Evolutionary conservation across 1,140 invertebrate genomes (phyloP).

Genomic region (Pemphigus obesinymphae): DNA sequence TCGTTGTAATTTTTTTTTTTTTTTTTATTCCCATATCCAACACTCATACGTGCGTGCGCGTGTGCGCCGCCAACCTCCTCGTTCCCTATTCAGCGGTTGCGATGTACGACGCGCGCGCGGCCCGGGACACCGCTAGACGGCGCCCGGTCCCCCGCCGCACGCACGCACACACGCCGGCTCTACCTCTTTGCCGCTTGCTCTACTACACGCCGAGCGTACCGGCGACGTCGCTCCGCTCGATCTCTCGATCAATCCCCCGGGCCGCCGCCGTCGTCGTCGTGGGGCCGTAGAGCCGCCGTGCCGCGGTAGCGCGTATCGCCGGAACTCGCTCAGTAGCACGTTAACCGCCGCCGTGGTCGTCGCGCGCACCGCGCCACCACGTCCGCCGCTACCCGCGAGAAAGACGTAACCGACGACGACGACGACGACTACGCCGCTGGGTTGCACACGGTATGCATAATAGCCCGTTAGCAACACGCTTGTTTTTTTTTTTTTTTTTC

Average conservation of each 20-base stretch:
- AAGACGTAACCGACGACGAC: background rate
- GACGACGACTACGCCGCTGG: background rate
- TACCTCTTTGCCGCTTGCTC: background rate
- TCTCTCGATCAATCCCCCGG: conserved; percentile 38
- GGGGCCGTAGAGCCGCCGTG: background rate
- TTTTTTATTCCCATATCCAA: background rate
- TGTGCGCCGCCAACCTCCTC: background rate
- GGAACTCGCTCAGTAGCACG: conserved; percentile 22
- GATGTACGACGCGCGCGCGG: background rate
- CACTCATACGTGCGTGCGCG: background rate
- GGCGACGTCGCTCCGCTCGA: conserved; percentile 17
- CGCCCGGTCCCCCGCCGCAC: conserved; percentile 7
- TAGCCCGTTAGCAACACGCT: too few species aligned
- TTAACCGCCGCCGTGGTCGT: conserved; percentile 2
- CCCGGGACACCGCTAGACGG: conserved; percentile 36
- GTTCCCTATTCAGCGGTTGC: too few species aligned
- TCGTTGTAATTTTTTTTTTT: background rate
- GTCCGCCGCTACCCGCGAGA: too few species aligned
- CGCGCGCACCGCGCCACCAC: background rate
- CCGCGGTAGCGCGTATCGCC: background rate
- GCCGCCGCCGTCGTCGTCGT: background rate
- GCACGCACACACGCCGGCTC: background rate
- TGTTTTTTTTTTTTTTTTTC: too few species aligned
- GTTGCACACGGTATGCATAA: background rate
- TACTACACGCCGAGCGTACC: background rate